Evolutionary conservation across 2,888 invertebrate genomes (phyloP).

Genomic region (Tachina fera): DNA sequence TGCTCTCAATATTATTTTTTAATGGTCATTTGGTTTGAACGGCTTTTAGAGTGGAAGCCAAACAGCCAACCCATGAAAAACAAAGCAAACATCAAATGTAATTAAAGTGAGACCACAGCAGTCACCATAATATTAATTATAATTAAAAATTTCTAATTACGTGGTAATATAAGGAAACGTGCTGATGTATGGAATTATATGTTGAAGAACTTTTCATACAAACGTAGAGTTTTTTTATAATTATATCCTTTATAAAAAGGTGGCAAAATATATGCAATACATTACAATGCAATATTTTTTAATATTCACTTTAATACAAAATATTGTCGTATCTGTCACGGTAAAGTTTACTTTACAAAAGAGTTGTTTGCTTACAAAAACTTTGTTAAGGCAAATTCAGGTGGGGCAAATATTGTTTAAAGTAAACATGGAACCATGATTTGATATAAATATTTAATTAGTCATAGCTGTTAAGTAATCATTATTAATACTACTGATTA

Average conservation of each 20-base stretch:
- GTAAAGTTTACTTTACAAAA: not conserved
- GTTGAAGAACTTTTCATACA: not conserved
- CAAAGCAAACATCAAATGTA: not conserved
- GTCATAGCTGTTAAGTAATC: too few relatives aligned
- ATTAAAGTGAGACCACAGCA: conserved; percentile 40
- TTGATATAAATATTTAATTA: too few relatives aligned
- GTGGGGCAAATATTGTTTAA: too few relatives aligned
- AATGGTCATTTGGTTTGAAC: not conserved
- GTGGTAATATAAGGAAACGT: not conserved
- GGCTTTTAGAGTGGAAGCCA: not conserved
- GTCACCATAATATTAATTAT: conserved; percentile 29
- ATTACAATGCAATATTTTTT: not conserved
- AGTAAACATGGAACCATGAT: too few relatives aligned
- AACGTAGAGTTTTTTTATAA: too few relatives aligned
- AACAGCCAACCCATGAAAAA: not conserved
- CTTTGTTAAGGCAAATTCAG: not conserved
- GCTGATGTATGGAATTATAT: not conserved
- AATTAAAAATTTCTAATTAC: conserved; percentile 47
- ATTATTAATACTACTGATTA: too few relatives aligned
- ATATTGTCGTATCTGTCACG: conserved; percentile 3
- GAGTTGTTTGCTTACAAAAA: not conserved
- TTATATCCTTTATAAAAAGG: too few relatives aligned
- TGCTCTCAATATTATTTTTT: not conserved
- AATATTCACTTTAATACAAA: not conserved
- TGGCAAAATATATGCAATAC: not conserved